phyloP scores from a whole-genome alignment of 2,113 vertebrate species.

The Formicarius rufipectus region DNA sequence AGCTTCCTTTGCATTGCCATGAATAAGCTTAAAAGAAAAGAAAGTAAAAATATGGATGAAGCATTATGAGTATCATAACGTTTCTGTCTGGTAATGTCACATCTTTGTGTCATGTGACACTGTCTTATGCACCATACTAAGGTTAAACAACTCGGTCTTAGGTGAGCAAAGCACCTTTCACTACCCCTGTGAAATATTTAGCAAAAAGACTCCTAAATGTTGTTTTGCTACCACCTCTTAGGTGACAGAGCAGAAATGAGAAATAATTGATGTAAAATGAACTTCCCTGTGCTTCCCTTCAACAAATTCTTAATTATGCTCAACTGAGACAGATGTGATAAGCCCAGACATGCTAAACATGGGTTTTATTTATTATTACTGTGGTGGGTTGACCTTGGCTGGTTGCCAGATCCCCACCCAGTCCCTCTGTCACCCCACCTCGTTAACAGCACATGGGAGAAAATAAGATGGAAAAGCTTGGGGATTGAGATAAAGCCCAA shows the following conservation, averaged over 20 bases:
- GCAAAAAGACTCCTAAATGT: background rate
- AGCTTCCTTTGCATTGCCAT: background rate
- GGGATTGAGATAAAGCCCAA: background rate
- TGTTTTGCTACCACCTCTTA: background rate
- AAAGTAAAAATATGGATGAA: background rate
- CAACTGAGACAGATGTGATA: background rate
- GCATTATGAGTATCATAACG: background rate
- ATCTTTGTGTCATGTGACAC: rapidly evolving
- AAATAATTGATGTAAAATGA: background rate
- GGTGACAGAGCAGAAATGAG: background rate
- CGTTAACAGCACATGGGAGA: background rate
- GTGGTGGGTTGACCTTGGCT: background rate
- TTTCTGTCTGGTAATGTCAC: background rate
- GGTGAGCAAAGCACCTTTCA: background rate
- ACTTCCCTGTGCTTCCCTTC: background rate
- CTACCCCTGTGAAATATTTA: background rate
- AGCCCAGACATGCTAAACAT: background rate
- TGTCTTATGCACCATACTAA: background rate
- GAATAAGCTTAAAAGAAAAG: background rate
- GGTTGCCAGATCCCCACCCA: background rate
- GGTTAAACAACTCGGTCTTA: background rate
- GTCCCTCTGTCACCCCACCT: rapidly evolving
- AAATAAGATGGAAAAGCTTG: background rate
- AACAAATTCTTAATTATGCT: background rate
- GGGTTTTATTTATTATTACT: background rate